Conservation (phyloP, 2,888 invertebrate species). For the Acanthococcus lagerstroemiae region DNA sequence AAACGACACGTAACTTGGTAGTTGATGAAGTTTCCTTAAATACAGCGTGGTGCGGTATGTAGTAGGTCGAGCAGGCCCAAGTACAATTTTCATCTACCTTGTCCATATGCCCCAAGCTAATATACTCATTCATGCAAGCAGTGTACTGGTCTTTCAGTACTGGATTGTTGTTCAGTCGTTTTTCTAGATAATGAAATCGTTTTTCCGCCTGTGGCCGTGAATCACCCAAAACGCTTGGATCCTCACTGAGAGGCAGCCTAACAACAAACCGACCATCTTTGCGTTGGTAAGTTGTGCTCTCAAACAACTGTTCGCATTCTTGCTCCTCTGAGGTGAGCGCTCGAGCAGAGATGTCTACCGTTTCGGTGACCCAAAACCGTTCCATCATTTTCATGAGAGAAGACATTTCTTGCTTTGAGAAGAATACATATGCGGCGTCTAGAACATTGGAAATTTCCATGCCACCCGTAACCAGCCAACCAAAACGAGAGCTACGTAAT, state of each 20-base stretch:
- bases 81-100: background rate
- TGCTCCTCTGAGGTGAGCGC: background rate
- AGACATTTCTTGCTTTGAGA: background rate
- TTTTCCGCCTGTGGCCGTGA: background rate
- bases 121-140: background rate
- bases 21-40: background rate
- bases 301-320: background rate
- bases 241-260: background rate
- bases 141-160: background rate
- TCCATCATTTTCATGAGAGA: background rate
- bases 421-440: background rate
- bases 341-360: background rate
- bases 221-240: background rate
- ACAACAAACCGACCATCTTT: conserved; percentile 1
- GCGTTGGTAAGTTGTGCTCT: background rate
- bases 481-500: background rate
- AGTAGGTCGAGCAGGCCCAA: background rate
- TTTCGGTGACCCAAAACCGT: background rate
- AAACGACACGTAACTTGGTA: background rate
- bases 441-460: background rate
- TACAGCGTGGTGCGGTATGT: conserved; percentile 12
- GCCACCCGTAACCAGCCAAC: background rate
- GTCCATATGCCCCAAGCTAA: background rate
- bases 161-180: background rate
- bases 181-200: background rate